A percentile compares a stretch with the other conserved stretches of the same genome.
These are phyloP conservation scores for Xanthostigma xanthostigma DNA, from an alignment of 2,888 invertebrate species.

Conservation along the genomic window DNA sequence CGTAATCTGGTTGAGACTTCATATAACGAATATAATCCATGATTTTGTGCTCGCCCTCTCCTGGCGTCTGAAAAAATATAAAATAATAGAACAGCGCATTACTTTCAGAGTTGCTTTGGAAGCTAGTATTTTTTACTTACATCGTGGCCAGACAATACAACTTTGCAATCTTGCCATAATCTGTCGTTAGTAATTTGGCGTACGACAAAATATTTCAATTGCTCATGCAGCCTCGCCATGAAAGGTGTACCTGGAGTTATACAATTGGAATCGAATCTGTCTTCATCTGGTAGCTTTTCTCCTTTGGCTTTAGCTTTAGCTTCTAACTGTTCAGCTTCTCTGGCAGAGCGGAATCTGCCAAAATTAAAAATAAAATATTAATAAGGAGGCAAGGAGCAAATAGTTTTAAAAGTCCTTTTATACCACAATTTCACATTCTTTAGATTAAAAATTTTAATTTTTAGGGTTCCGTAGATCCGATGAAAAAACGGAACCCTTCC, in stretches of 20 bases:
- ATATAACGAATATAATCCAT: constrained; percentile 95
- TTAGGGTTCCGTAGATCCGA: too few species aligned
- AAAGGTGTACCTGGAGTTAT: constrained; percentile 94
- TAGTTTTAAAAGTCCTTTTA: too few species aligned
- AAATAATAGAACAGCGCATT: constrained; percentile 1
- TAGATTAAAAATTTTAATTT: too few species aligned
- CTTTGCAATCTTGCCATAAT: constrained; percentile 72
- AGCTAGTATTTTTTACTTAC: constrained; percentile 29
- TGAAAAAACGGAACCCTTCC: too few species aligned
- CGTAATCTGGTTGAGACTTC: constrained; percentile 68
- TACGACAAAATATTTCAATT: constrained; percentile 73
- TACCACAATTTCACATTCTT: too few species aligned
- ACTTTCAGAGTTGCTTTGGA: too few species aligned
- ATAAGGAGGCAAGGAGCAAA: too few species aligned
- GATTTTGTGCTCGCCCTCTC: constrained; percentile 97
- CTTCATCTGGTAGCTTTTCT: constrained; percentile 59
- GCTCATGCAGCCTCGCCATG: constrained; percentile 78
- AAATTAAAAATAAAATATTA: neutral
- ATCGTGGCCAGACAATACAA: constrained; percentile 87
- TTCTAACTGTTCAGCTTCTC: constrained; percentile 67
- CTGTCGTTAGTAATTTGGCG: constrained; percentile 73
- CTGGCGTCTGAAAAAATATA: constrained; percentile 53
- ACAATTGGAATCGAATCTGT: constrained; percentile 92
- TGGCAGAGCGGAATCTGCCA: constrained; percentile 69
- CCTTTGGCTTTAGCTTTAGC: constrained; percentile 62